Percentiles rank a stretch among this genome's conserved stretches.
Conservation (phyloP, 2,797 vertebrate genomes). For the Sebastes diploproa region DNA sequence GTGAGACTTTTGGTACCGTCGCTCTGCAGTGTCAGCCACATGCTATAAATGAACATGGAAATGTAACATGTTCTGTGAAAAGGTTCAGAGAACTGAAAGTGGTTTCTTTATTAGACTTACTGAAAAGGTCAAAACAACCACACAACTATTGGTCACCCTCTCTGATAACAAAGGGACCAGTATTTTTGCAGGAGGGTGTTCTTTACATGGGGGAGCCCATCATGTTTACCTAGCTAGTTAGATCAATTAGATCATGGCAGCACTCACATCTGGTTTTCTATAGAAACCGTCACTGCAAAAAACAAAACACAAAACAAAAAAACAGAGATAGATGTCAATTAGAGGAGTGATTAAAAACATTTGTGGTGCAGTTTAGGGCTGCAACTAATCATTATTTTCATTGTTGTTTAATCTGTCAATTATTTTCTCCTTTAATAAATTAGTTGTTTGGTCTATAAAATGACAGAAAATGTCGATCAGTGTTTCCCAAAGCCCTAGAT, state of each 20-base stretch:
- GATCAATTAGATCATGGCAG: slow-evolving; percentile 28
- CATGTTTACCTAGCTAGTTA: slow-evolving; percentile 29
- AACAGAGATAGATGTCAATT: not conserved
- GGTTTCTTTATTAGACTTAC: not conserved
- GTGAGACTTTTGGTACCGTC: not conserved
- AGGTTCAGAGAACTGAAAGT: slow-evolving; percentile 1
- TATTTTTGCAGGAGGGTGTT: slow-evolving; percentile 37
- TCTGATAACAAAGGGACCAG: slow-evolving; percentile 40
- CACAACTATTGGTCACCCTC: slow-evolving; percentile 3
- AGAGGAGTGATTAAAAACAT: not conserved
- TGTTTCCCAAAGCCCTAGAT: too few relatives aligned
- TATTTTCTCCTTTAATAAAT: too few relatives aligned
- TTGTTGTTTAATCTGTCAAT: too few relatives aligned
- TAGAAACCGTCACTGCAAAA: not conserved
- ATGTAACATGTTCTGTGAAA: not conserved
- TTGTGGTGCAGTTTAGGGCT: not conserved
- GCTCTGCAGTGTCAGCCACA: not conserved
- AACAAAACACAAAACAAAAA: not conserved
- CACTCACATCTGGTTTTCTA: slow-evolving; percentile 6
- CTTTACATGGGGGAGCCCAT: slow-evolving; percentile 3
- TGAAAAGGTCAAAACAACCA: slow-evolving; percentile 8
- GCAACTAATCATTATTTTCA: too few relatives aligned
- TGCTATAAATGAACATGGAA: not conserved
- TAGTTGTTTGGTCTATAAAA: too few relatives aligned
- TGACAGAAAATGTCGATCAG: too few relatives aligned